These are phyloP conservation scores for Manacus vitellinus DNA, from an alignment of 2,113 vertebrate species.

Conservation along the genomic window DNA sequence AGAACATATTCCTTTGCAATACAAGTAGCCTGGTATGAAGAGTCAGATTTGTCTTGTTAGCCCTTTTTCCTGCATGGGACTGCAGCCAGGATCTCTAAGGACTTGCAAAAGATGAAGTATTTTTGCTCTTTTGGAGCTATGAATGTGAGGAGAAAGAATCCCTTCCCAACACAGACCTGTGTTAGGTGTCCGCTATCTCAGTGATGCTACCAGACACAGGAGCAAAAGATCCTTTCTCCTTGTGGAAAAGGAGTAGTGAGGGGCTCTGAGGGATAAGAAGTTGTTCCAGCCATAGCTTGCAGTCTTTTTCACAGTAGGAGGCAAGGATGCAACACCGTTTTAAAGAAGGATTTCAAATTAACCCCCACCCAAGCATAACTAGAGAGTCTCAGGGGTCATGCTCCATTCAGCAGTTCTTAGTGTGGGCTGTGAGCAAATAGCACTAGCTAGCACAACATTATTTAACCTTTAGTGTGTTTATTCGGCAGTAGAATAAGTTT, in stretches of 20 bases:
- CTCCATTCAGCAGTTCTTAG: background rate
- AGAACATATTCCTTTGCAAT: background rate
- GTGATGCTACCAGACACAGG: rapidly evolving
- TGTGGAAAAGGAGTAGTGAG: background rate
- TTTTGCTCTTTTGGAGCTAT: background rate
- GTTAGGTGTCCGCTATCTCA: background rate
- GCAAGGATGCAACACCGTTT: background rate
- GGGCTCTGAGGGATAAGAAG: background rate
- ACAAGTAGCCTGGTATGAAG: background rate
- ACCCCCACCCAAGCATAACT: background rate
- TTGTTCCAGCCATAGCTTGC: background rate
- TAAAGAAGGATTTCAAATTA: constrained; percentile 7
- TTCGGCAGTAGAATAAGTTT: constrained; percentile 1
- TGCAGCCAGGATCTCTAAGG: background rate
- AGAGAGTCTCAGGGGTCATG: background rate
- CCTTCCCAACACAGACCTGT: background rate
- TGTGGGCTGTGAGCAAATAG: constrained; percentile 8
- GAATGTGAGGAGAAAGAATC: background rate
- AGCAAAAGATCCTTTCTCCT: background rate
- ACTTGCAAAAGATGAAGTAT: background rate
- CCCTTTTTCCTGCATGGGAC: background rate
- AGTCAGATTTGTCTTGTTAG: background rate
- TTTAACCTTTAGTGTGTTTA: constrained; percentile 55
- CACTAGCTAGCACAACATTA: constrained; percentile 31
- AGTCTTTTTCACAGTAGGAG: background rate